These are phyloP conservation scores for Rhabdornis inornatus DNA, from an alignment of 2,113 vertebrate species.

Conservation along the genomic window DNA sequence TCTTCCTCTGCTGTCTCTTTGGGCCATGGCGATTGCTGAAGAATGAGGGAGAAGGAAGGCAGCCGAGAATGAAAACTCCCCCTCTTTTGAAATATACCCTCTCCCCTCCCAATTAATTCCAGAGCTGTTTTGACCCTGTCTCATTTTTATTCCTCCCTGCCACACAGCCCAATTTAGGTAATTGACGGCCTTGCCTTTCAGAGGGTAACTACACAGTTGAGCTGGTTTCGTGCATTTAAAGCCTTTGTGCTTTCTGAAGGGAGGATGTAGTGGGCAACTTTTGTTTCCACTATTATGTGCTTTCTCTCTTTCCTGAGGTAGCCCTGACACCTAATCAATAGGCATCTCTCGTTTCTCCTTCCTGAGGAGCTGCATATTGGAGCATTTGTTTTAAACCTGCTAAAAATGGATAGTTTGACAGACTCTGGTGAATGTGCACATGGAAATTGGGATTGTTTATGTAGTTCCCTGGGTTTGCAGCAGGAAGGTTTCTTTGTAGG, in stretches of 20 bases:
- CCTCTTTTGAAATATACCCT: neutral
- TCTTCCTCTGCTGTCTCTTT: constrained; percentile 67
- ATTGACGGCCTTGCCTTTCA: constrained; percentile 27
- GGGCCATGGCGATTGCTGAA: constrained; percentile 41
- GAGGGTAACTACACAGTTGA: neutral
- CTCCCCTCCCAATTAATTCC: neutral
- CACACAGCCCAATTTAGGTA: neutral
- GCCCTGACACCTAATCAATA: constrained; percentile 24
- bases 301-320: neutral
- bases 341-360: neutral
- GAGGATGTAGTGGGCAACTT: neutral
- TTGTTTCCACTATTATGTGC: neutral
- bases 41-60: neutral
- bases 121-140: neutral
- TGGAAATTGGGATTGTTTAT: neutral
- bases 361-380: neutral
- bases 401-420: neutral
- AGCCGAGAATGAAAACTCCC: neutral
- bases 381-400: neutral
- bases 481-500: neutral
- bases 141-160: neutral
- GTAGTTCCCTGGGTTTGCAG: neutral
- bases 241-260: neutral
- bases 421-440: neutral
- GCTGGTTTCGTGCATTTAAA: neutral